phyloP scores from a whole-genome alignment of 2,113 vertebrate genomes.

The Aythya baeri region DNA sequence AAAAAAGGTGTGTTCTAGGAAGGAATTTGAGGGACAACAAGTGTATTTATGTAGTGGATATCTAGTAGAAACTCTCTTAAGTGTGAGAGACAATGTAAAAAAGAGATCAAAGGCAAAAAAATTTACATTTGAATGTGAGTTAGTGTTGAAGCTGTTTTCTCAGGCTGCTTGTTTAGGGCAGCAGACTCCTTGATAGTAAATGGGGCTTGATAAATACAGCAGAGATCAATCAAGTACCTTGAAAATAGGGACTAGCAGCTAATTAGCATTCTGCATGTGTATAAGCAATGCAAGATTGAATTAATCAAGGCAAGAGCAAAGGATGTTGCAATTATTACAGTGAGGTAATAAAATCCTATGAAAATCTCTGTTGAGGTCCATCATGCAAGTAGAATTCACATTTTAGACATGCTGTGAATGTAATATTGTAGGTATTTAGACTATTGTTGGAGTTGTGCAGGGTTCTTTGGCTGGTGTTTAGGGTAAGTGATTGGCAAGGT shows the following conservation, averaged over 20 bases:
- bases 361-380: background rate
- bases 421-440: background rate
- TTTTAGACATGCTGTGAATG: background rate
- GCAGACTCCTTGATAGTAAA: background rate
- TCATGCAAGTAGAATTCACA: background rate
- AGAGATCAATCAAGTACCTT: background rate
- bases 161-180: background rate
- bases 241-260: background rate
- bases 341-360: background rate
- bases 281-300: background rate
- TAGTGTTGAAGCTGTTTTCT: background rate
- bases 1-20: background rate
- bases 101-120: background rate
- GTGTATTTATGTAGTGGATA: background rate
- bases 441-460: background rate
- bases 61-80: background rate
- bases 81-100: background rate
- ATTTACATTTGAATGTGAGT: background rate
- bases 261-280: background rate
- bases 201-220: conserved; percentile 6
- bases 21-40: background rate
- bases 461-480: background rate
- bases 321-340: background rate
- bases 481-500: background rate
- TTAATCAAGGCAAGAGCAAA: conserved; percentile 34